Evolutionary conservation across 2,113 vertebrate species (phyloP).

Genomic region (Aspidoscelis tigris): DNA sequence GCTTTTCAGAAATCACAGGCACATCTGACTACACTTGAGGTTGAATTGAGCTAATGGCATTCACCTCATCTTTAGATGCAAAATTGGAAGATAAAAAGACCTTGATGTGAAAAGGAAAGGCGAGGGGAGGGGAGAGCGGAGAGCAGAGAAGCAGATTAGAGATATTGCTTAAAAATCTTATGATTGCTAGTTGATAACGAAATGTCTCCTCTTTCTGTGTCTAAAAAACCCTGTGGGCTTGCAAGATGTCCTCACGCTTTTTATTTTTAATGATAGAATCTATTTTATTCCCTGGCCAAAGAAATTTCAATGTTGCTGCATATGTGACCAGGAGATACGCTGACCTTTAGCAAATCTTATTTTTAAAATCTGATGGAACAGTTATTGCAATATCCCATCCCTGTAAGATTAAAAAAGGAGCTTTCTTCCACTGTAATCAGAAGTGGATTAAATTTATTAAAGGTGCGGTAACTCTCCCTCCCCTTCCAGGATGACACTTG

Average conservation of each 20-base stretch:
- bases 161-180: slow-evolving; percentile 85
- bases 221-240: slow-evolving; percentile 74
- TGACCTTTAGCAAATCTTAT: slow-evolving; percentile 92
- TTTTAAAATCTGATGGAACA: slow-evolving; percentile 84
- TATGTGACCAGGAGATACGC: slow-evolving; percentile 85
- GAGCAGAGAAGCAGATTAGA: slow-evolving; percentile 79
- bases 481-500: slow-evolving; percentile 73
- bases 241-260: slow-evolving; percentile 77
- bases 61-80: slow-evolving; percentile 88
- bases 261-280: slow-evolving; percentile 91
- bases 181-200: slow-evolving; percentile 84
- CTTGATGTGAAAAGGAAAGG: slow-evolving; percentile 82
- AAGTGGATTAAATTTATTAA: slow-evolving; percentile 82
- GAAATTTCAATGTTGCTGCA: slow-evolving; percentile 87
- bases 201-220: slow-evolving; percentile 80
- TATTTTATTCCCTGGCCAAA: slow-evolving; percentile 86
- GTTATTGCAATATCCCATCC: slow-evolving; percentile 85
- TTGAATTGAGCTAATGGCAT: slow-evolving; percentile 88
- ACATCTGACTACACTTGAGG: slow-evolving; percentile 88
- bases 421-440: slow-evolving; percentile 80
- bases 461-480: slow-evolving; percentile 66
- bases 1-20: slow-evolving; percentile 84
- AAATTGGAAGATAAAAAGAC: slow-evolving; percentile 91
- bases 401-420: slow-evolving; percentile 82
- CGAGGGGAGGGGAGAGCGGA: slow-evolving; percentile 49